Evolutionary conservation across 92 coral and sea anemone species (phyloP).

Genomic region (Parazoanthus swiftii): DNA sequence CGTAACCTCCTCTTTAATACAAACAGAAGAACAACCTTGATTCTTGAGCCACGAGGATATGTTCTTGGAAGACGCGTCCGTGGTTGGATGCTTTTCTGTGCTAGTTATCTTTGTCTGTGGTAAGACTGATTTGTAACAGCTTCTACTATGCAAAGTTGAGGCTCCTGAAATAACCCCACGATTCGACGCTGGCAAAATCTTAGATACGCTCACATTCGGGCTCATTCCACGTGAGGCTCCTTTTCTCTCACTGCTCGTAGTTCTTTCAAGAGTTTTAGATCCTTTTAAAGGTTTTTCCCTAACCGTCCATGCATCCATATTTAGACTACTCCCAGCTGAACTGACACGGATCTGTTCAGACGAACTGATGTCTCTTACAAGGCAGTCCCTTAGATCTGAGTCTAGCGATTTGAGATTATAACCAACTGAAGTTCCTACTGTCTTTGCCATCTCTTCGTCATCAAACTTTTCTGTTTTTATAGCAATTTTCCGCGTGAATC

Average conservation of each 20-base stretch:
- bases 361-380: conserved; percentile 14
- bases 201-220: neutral
- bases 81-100: neutral
- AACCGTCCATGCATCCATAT: neutral
- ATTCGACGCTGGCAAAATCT: neutral
- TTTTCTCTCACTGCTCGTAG: neutral
- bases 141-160: neutral
- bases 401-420: neutral
- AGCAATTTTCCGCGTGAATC: neutral
- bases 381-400: conserved; percentile 12
- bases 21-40: neutral
- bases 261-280: conserved; percentile 17
- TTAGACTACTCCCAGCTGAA: neutral
- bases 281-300: neutral
- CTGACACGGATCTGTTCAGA: neutral
- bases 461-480: neutral
- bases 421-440: neutral
- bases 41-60: neutral
- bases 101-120: neutral
- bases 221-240: neutral
- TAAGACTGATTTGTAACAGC: neutral
- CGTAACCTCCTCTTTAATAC: conserved; percentile 1
- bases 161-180: neutral
- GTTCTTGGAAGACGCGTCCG: neutral
- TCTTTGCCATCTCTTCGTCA: neutral